These are phyloP conservation scores for Oncopodura yosiiana DNA, from an alignment of 1,140 invertebrate species.

Conservation along the genomic window DNA sequence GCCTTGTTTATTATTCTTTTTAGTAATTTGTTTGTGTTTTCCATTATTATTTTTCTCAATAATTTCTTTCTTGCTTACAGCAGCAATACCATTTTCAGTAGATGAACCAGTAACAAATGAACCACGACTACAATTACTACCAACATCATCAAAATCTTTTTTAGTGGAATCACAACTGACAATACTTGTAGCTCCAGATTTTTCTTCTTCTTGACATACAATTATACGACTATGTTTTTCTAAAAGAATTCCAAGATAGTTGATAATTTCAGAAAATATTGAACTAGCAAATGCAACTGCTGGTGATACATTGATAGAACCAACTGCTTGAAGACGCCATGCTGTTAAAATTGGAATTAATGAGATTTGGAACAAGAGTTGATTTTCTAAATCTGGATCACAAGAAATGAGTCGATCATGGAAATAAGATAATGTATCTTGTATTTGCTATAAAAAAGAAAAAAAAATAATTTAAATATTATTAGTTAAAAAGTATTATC, in stretches of 20 bases:
- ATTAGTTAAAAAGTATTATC: neutral
- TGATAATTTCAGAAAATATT: slow-evolving; percentile 25
- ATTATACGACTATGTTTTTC: slow-evolving; percentile 15
- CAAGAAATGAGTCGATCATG: slow-evolving; percentile 15
- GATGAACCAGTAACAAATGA: too few relatives aligned
- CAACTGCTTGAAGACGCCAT: slow-evolving; percentile 22
- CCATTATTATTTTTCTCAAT: too few relatives aligned
- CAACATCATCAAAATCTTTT: neutral
- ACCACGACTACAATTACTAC: too few relatives aligned
- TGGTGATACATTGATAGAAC: slow-evolving; percentile 27
- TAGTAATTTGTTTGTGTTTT: too few relatives aligned
- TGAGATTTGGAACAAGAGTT: slow-evolving; percentile 25
- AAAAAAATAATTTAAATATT: neutral
- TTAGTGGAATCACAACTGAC: neutral
- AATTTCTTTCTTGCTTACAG: too few relatives aligned
- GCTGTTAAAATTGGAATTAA: slow-evolving; percentile 25
- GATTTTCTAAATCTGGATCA: slow-evolving; percentile 27
- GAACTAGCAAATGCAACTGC: slow-evolving; percentile 30
- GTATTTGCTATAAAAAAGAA: slow-evolving; percentile 9
- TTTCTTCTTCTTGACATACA: neutral
- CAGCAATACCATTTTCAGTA: too few relatives aligned
- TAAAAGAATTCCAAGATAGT: slow-evolving; percentile 15
- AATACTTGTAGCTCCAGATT: neutral
- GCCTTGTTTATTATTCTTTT: too few relatives aligned
- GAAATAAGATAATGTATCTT: slow-evolving; percentile 26